Evolutionary conservation across 1,140 invertebrate genomes (phyloP).

Genomic region (Papilio xuthus): DNA sequence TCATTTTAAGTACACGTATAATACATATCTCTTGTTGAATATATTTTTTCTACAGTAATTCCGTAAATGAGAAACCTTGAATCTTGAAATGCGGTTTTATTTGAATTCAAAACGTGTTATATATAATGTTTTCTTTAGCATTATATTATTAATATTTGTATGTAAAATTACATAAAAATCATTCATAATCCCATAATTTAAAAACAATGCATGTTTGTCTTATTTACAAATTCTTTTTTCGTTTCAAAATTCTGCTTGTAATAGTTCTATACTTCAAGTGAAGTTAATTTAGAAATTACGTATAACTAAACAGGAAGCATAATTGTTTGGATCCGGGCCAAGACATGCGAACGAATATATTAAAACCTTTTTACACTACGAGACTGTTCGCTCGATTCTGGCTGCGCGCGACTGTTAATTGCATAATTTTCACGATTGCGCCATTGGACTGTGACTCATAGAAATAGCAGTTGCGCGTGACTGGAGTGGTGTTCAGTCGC

Average conservation of each 20-base stretch:
- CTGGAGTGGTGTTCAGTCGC: not conserved
- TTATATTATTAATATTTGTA: not conserved
- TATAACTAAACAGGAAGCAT: slow-evolving; percentile 11
- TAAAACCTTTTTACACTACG: not conserved
- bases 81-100: not conserved
- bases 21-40: slow-evolving; percentile 12
- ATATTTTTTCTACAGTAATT: slow-evolving; percentile 15
- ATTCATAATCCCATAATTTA: too few species aligned
- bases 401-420: not conserved
- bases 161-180: too few species aligned
- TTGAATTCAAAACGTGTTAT: not conserved
- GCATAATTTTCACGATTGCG: not conserved
- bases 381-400: not conserved
- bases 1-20: slow-evolving; percentile 11
- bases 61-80: not conserved
- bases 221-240: not conserved
- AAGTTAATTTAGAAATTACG: slow-evolving; percentile 18
- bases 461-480: not conserved
- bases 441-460: not conserved
- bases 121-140: not conserved
- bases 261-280: not conserved
- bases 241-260: not conserved
- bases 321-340: slow-evolving; percentile 15
- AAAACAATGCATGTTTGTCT: too few species aligned
- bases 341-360: slow-evolving; percentile 7